Percentiles rank a stretch among this genome's conserved stretches.
These are phyloP conservation scores for Diarsia brunnea DNA, from an alignment of 2,888 invertebrate species.

Conservation along the genomic window DNA sequence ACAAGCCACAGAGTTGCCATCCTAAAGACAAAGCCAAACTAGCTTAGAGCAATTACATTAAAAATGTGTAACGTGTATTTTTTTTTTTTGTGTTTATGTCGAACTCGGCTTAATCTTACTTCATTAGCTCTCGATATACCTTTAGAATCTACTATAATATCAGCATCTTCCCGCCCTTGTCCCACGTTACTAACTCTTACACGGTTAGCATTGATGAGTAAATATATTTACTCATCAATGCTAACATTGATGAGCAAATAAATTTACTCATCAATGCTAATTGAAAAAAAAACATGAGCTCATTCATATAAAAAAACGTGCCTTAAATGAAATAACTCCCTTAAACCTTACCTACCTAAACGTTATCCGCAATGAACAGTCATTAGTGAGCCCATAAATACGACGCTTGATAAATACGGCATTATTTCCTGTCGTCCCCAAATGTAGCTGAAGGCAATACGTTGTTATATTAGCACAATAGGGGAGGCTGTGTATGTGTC, in stretches of 20 bases:
- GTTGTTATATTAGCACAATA: constrained; percentile 48
- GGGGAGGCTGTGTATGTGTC: constrained; percentile 26
- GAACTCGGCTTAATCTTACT: not conserved
- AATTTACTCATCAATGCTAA: too few relatives aligned
- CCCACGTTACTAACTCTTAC: not conserved
- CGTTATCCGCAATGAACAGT: constrained; percentile 29
- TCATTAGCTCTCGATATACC: not conserved
- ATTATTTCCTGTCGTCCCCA: constrained; percentile 34
- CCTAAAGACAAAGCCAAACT: not conserved
- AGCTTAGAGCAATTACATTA: not conserved
- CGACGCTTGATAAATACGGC: constrained; percentile 44
- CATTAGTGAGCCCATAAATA: constrained; percentile 42
- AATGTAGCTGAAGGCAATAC: constrained; percentile 43
- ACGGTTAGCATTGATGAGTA: too few relatives aligned
- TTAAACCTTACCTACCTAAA: not conserved
- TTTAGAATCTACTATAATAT: not conserved
- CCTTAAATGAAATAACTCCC: not conserved
- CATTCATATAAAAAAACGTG: not conserved
- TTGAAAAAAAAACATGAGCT: too few relatives aligned
- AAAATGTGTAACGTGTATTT: not conserved
- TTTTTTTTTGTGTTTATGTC: not conserved
- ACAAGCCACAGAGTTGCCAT: not conserved
- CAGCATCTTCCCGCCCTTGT: not conserved
- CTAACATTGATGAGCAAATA: too few relatives aligned
- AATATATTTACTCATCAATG: too few relatives aligned